Percentiles rank a stretch among this genome's conserved stretches.
Conservation (phyloP, 2,113 vertebrate genomes). For the Geothlypis trichas region DNA sequence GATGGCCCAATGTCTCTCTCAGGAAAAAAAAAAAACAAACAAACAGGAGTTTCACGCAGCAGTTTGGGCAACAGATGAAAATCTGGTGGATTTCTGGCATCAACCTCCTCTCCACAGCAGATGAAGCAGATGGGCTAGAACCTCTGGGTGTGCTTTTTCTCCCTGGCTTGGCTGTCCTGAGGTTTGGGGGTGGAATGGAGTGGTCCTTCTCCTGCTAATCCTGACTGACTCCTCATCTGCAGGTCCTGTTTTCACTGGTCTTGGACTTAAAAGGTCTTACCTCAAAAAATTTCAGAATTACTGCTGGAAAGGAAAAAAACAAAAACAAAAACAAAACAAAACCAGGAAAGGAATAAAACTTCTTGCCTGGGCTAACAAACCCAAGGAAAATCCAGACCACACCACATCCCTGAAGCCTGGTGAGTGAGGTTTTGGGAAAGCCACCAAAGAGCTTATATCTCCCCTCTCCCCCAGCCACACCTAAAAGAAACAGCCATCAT, state of each 20-base stretch:
- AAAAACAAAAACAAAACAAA: too few relatives aligned
- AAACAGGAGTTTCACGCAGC: fast-evolving
- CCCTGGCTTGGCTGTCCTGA: fast-evolving
- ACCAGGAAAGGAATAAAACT: background rate
- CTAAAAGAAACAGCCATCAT: background rate
- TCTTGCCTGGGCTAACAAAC: background rate
- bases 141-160: background rate
- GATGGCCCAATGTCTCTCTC: background rate
- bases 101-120: fast-evolving
- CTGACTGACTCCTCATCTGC: fast-evolving
- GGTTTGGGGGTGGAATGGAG: fast-evolving
- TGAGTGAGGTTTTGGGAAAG: background rate
- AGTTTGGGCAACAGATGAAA: background rate
- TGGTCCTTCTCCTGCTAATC: background rate
- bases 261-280: background rate
- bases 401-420: fast-evolving
- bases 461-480: fast-evolving
- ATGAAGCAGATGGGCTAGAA: background rate
- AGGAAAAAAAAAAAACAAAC: fast-evolving
- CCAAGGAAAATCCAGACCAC: fast-evolving
- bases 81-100: background rate
- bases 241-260: background rate
- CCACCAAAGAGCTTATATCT: fast-evolving
- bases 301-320: background rate
- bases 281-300: background rate